Conservation (phyloP, 30 jellyfish, hydroid and myxozoan species). For the Aurelia sp. region DNA sequence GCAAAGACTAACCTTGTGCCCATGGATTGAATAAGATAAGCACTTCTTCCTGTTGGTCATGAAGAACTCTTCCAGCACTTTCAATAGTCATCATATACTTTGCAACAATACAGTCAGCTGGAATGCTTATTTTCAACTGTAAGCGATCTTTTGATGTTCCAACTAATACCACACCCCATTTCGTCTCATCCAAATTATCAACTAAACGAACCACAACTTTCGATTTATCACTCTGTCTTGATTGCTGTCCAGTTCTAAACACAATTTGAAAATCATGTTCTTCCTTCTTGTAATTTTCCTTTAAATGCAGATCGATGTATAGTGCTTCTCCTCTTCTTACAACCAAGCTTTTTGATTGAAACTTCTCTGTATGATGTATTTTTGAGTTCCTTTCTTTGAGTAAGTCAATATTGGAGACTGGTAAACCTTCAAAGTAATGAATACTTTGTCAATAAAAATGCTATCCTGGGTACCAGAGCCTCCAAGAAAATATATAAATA, state of each 20-base stretch:
- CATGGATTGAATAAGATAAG: conserved; percentile 85
- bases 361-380: conserved; percentile 72
- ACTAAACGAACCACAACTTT: conserved; percentile 44
- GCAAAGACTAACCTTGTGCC: conserved; percentile 69
- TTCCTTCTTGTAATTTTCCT: conserved; percentile 43
- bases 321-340: conserved; percentile 82
- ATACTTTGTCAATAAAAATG: neutral
- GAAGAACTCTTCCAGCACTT: conserved; percentile 53
- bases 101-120: conserved; percentile 71
- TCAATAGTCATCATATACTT: conserved; percentile 60
- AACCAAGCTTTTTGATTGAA: conserved; percentile 56
- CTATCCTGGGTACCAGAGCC: too few species aligned
- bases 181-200: conserved; percentile 56
- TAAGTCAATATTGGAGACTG: conserved; percentile 59
- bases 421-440: conserved; percentile 21
- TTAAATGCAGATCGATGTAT: conserved; percentile 56
- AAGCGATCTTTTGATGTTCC: conserved; percentile 45
- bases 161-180: conserved; percentile 73
- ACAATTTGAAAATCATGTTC: conserved; percentile 60
- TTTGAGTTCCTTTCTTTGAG: conserved; percentile 59
- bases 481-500: too few species aligned
- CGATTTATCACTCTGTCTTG: conserved; percentile 74
- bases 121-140: conserved; percentile 78
- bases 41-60: conserved; percentile 46
- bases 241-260: conserved; percentile 67